Evolutionary conservation across 2,113 vertebrate genomes (phyloP), one percentile per base, ranked within the genome.

Genomic region (Ageneiosus marmoratus): DNA sequence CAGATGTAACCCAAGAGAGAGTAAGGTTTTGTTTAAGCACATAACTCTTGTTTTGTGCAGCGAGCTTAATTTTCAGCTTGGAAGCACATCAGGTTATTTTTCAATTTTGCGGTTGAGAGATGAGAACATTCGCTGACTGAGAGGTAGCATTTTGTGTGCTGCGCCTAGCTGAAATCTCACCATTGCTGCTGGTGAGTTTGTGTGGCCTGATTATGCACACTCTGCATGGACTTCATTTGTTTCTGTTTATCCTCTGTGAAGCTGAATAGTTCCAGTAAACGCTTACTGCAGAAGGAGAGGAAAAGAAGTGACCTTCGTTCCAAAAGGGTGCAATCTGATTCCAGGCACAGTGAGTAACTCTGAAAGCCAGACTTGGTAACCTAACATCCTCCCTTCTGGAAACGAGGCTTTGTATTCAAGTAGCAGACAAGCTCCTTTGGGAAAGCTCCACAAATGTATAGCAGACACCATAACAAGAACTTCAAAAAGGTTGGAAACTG

Each of bases 61-160:
- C 6, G 56, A 79, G 86, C 80, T 88, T 84, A 83, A 85, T 86
- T 87, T 86, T 86, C 80, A 85, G 87, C 88, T 85, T 90, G 87
- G 88, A 91, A 85, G 80, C 74, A 84, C 24, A 78, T 90, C 88
- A 87, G 85, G 77, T 88, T 87, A 87, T 92, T 91, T 91, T 90
- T 92, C 88, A 90, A 90, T 91, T 90, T 88, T 90, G 92, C 60
- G 89, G 91, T 91, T 87, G 84, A 90, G 88, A 91, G 91, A 88
- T 89, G 82, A 92, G 88, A 91, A 89, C 67, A 82, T 90, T 89
- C 48, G 27, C 29, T 9, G 56, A 77, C 72, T 48, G 55, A 34
- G 53, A 58, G 51, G 81, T 69, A 56, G 34, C 50, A 50, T 83
- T 80, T 67, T 75, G 32, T 55, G 77, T 75, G 63, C 81, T 12